Conservation (phyloP, 2,797 vertebrate species). For the Lycodopsis pacificus region DNA sequence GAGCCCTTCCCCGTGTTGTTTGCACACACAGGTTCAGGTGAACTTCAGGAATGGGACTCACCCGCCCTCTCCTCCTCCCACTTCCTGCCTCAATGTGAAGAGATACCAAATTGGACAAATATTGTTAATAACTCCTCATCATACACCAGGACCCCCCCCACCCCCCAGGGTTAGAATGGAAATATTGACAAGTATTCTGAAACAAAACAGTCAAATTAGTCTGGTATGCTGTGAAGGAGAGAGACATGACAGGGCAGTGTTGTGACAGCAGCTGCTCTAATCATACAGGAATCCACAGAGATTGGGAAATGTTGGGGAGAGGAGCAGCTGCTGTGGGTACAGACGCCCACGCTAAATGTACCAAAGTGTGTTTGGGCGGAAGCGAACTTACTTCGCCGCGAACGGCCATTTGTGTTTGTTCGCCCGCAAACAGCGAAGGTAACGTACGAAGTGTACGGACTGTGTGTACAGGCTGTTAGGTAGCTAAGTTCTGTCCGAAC, state of each 20-base stretch:
- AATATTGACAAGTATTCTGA: slow-evolving; percentile 74
- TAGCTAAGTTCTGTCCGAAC: slow-evolving; percentile 13
- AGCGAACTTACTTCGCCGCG: not conserved
- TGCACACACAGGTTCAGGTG: slow-evolving; percentile 78
- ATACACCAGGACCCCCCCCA: slow-evolving; percentile 40
- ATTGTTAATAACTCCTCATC: slow-evolving; percentile 73
- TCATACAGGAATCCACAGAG: slow-evolving; percentile 69
- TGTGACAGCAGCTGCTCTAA: slow-evolving; percentile 66
- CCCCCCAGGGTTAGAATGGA: slow-evolving; percentile 34
- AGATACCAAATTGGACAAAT: slow-evolving; percentile 60
- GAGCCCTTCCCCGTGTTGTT: slow-evolving; percentile 69
- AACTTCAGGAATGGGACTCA: slow-evolving; percentile 80
- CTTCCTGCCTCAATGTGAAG: slow-evolving; percentile 62
- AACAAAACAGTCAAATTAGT: slow-evolving; percentile 64
- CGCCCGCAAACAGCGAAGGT: not conserved
- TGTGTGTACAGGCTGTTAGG: no score
- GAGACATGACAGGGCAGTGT: slow-evolving; percentile 58
- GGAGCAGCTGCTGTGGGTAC: slow-evolving; percentile 42
- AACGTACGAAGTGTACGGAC: not conserved
- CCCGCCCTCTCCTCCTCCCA: slow-evolving; percentile 49
- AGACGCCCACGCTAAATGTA: slow-evolving; percentile 61
- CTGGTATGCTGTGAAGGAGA: slow-evolving; percentile 52
- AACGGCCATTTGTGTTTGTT: not conserved
- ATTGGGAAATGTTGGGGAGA: slow-evolving; percentile 53
- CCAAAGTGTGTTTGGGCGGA: slow-evolving; percentile 49